phyloP scores from a whole-genome alignment of 2,113 vertebrate genomes.

The Nesoenas mayeri region DNA sequence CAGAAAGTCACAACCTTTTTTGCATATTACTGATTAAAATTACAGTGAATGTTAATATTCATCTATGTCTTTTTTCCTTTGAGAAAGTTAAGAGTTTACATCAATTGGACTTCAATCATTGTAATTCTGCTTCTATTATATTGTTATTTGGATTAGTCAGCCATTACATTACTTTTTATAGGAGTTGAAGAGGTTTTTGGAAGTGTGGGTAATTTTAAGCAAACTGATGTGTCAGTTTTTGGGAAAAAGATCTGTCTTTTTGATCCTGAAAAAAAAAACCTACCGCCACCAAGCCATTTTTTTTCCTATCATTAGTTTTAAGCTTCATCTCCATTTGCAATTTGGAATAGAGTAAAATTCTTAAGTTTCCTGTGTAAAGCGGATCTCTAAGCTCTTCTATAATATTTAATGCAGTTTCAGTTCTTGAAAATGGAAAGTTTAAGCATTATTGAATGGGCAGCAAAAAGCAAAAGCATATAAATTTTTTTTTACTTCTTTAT shows the following conservation, averaged over 20 bases:
- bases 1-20: conserved; percentile 74
- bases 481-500: not conserved
- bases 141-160: not conserved
- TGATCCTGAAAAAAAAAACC: not conserved
- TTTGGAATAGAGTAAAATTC: not conserved
- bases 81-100: conserved; percentile 16
- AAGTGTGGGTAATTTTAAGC: not conserved
- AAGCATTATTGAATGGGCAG: not conserved
- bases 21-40: conserved; percentile 74
- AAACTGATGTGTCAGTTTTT: not conserved
- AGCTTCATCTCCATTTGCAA: not conserved
- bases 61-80: conserved; percentile 16
- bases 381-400: not conserved
- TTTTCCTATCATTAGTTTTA: not conserved
- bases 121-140: not conserved
- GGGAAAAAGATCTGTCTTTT: not conserved
- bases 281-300: fast-evolving
- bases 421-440: not conserved
- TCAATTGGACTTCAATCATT: conserved; percentile 1
- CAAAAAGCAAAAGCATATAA: not conserved
- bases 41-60: conserved; percentile 51
- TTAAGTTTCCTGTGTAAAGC: not conserved
- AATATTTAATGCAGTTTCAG: not conserved
- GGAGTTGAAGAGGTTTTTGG: not conserved
- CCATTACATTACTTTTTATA: not conserved